These are phyloP conservation scores for Caenorhabditis japonica DNA, from an alignment of 2,888 invertebrate genomes.

Conservation along the genomic window DNA sequence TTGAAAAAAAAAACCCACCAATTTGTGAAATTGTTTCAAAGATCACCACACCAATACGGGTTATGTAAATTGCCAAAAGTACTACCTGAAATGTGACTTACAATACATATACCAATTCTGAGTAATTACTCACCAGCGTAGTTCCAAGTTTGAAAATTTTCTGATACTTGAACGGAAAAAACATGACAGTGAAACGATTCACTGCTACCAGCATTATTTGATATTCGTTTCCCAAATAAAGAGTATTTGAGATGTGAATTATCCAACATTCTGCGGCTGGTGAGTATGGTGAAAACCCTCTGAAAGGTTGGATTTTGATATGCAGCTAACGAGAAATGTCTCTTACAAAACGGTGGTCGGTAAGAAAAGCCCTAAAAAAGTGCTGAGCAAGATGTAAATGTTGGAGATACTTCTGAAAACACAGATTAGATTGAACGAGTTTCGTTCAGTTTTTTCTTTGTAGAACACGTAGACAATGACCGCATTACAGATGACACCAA, in stretches of 20 bases:
- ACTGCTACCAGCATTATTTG: slow-evolving; percentile 38
- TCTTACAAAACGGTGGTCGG: slow-evolving; percentile 37
- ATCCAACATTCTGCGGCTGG: slow-evolving; percentile 14
- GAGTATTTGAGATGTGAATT: slow-evolving; percentile 23
- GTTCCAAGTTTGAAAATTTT: slow-evolving; percentile 14
- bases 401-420: slow-evolving; percentile 28
- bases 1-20: neutral
- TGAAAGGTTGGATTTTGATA: too few relatives aligned
- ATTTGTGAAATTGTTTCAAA: slow-evolving; percentile 3
- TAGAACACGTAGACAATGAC: slow-evolving; percentile 22
- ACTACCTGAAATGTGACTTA: slow-evolving; percentile 1
- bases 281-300: slow-evolving; percentile 28
- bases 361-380: slow-evolving; percentile 26
- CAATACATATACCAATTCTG: neutral
- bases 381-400: slow-evolving; percentile 27
- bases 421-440: slow-evolving; percentile 42
- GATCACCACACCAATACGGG: slow-evolving; percentile 9
- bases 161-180: slow-evolving; percentile 12
- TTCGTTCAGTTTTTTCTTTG: slow-evolving; percentile 30
- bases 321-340: neutral
- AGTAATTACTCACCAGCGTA: slow-evolving; percentile 17
- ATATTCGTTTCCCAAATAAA: slow-evolving; percentile 40
- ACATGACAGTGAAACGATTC: slow-evolving; percentile 33
- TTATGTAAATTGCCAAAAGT: slow-evolving; percentile 1
- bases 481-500: slow-evolving; percentile 24